Evolutionary conservation across 2,797 vertebrate genomes (phyloP), one percentile per base, ranked within the genome.

Genomic region (Yasuhikotakia modesta): DNA sequence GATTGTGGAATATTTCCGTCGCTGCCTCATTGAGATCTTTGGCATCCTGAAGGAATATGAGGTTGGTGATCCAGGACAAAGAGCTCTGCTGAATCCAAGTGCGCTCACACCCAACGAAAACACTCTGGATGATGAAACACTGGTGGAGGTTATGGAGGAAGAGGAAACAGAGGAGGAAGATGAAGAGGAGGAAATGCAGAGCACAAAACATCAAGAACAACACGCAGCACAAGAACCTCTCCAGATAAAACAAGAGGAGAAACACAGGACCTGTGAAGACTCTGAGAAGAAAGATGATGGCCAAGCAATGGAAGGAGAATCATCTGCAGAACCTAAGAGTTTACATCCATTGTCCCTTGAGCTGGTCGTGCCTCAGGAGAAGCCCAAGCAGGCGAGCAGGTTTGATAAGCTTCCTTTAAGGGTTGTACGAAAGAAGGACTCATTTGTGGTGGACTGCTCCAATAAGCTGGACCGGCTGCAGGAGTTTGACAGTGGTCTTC

Each of bases 1-100:
- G 87, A 89, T 99, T 80, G 96, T 99, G 86, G 98, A 99, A 89
- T 98, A 99, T 92, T 99, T 98, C 90, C 92, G 98, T 81, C 96
- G 96, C 87, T 99, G 97, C 92, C 94, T 99, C 87, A 99, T 99
- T 0, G 96, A 99, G 88, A 98, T 99, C 90, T 99, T 98, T 87
- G 96, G 97, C 82, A 99, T 99, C 87, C 91, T 99, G 87, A 95
- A 95, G 76, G 98, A 99, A 86, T 99, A 98, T n/a, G 98, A 99
- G 87, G 96, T 99, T 83, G 98, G 97, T 83, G 96, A 98, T 86
- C 95, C 93, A 48, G 96, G 96, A 82, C 97, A 99, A 92, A 95
- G 94, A 92, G 96, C 94, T 81, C 92, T 99, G 81, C 89, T 98
- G 84, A 94, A 97, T 88, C 96, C 97, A 0, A 92, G 95, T 82